Evolutionary conservation across 2,888 invertebrate genomes (phyloP), one percentile per base, ranked within the genome.

Genomic region (Patella caerulea): DNA sequence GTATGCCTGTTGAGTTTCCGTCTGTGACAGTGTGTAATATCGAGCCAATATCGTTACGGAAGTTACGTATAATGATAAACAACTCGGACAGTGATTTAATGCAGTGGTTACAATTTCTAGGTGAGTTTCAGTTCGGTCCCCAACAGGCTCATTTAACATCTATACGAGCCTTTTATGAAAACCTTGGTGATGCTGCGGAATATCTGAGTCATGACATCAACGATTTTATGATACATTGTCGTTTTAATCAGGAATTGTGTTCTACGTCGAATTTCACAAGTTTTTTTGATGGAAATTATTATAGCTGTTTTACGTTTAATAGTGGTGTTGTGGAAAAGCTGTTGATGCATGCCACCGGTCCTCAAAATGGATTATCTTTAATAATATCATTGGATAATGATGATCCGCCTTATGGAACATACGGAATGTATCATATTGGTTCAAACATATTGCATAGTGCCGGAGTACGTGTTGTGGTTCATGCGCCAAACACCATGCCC

Each of bases 261-360:
- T 78, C 76, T 9, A 71, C 83, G 19, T 70, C 77, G 17, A 89
- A 89, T 79, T 90, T 90, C 73, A 86, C 87, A 3, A 79, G 83
- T 15, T 87, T 79, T 74, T 88, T 87, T 77, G 88, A 88, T 75
- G 88, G 88, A 45, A 87, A 88, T 78, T 90, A 88, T 79, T 90
- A 85, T 83, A 90, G 88, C 82, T 90, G 90, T 77, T 90, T 85
- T 78, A 90, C 90, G 12, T 90, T 90, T 81, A 90, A 89, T 78
- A 87, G 86, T 74, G 88, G 87, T 2, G 81, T 79, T 24, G 76
- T 84, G 11, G 81, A 85, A 2, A 85, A 85, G 76, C 80, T 88
- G 12, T 80, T 88, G 29, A 88, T 87, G 84, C 88, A 87, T 73
- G 86, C 88, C 19, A 89, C 89, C 11, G 90, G 90, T 3, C 90